A percentile compares a stretch with the other conserved stretches of the same genome.
Evolutionary conservation across 2,888 invertebrate genomes (phyloP).

Genomic region (Campopleginae sp.): DNA sequence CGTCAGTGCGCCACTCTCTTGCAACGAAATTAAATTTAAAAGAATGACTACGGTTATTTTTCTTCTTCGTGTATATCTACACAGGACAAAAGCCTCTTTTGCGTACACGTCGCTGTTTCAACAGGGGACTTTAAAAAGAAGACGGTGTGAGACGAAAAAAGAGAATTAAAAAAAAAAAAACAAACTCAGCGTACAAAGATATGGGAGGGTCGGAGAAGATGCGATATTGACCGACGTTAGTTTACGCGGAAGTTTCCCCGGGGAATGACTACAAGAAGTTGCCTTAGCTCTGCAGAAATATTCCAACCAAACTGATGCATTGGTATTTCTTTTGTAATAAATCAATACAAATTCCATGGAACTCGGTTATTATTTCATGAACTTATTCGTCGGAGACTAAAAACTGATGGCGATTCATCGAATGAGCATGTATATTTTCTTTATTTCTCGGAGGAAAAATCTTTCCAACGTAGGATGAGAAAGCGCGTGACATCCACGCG

Average conservation of each 20-base stretch:
- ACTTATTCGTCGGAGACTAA: neutral
- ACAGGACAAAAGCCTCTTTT: conserved; percentile 80
- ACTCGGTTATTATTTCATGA: neutral
- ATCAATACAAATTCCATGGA: neutral
- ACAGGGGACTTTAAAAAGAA: conserved; percentile 73
- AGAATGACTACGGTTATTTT: conserved; percentile 79
- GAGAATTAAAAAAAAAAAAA: conserved; percentile 35
- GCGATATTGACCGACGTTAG: conserved; percentile 45
- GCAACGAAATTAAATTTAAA: conserved; percentile 81
- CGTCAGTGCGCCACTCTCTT: conserved; percentile 1
- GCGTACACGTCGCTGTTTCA: conserved; percentile 78
- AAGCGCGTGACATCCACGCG: conserved; percentile 7
- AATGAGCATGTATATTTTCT: neutral
- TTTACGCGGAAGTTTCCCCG: conserved; percentile 68
- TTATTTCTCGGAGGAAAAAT: neutral
- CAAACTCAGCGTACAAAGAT: conserved; percentile 26
- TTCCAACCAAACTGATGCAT: neutral
- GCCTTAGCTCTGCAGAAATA: neutral
- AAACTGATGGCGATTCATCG: neutral
- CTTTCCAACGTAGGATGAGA: neutral
- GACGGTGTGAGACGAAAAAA: neutral
- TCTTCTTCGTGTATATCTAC: conserved; percentile 74
- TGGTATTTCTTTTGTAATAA: neutral
- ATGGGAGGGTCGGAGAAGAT: neutral
- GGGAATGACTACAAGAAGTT: conserved; percentile 69